Evolutionary conservation across 2,888 invertebrate genomes (phyloP).

Genomic region (Ceratothoa steindachneri): DNA sequence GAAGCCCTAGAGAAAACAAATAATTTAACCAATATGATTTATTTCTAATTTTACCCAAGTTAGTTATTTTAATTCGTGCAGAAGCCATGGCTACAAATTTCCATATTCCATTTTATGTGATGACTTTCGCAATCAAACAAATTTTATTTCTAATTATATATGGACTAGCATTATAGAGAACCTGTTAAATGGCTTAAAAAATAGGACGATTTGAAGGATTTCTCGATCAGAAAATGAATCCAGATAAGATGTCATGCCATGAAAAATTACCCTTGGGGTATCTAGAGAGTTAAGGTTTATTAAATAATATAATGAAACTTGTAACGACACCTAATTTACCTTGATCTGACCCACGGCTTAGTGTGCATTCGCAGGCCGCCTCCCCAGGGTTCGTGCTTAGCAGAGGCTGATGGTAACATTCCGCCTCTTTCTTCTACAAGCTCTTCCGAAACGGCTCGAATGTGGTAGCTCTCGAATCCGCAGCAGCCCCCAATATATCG

Average conservation of each 20-base stretch:
- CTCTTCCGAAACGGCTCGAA: slow-evolving; percentile 54
- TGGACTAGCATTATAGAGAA: too few relatives aligned
- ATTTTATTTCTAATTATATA: not conserved
- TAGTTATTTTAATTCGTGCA: not conserved
- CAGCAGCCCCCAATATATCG: slow-evolving; percentile 55
- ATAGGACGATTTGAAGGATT: too few relatives aligned
- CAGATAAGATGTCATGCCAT: too few relatives aligned
- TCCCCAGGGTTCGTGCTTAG: slow-evolving; percentile 54
- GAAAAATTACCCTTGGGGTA: not conserved
- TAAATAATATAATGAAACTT: not conserved
- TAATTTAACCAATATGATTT: too few relatives aligned
- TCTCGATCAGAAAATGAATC: too few relatives aligned
- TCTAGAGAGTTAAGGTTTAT: too few relatives aligned
- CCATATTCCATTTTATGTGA: not conserved
- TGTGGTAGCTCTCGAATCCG: slow-evolving; percentile 54
- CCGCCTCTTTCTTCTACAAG: slow-evolving; percentile 50
- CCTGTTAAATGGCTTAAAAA: too few relatives aligned
- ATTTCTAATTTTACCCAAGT: too few relatives aligned
- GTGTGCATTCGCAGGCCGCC: slow-evolving; percentile 54
- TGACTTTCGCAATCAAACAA: not conserved
- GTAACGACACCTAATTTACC: slow-evolving; percentile 18
- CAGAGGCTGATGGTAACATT: slow-evolving; percentile 50
- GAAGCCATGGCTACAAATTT: not conserved
- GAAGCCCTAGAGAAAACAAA: slow-evolving; percentile 50
- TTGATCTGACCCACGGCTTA: slow-evolving; percentile 55